Evolutionary conservation across 2,113 vertebrate species (phyloP).

Genomic region (Progne subis): DNA sequence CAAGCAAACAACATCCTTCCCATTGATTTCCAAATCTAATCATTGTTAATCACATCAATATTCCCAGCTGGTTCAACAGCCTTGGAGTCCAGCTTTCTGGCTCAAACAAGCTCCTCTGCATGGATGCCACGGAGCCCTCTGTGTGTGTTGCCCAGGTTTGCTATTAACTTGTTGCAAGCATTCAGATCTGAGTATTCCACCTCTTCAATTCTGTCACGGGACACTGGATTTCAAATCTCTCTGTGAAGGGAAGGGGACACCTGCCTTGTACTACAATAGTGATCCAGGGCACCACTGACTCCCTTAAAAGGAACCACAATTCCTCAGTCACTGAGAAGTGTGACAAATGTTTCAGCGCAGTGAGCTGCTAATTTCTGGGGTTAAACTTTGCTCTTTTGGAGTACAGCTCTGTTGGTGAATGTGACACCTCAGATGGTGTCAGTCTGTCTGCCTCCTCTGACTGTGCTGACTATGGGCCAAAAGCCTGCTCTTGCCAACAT

Average conservation of each 20-base stretch:
- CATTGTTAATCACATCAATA: constrained; percentile 24
- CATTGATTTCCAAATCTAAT: constrained; percentile 59
- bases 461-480: not conserved
- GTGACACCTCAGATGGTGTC: not conserved
- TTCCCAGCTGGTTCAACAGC: not conserved
- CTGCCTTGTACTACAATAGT: not conserved
- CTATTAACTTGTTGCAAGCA: not conserved
- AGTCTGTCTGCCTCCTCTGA: not conserved
- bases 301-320: not conserved
- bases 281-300: not conserved
- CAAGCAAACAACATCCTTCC: not conserved
- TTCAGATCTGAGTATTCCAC: not conserved
- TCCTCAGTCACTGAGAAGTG: rapidly evolving
- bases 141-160: not conserved
- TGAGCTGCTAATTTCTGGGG: not conserved
- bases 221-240: not conserved
- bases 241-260: not conserved
- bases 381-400: not conserved
- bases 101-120: not conserved
- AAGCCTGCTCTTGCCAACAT: not conserved
- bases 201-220: not conserved
- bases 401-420: not conserved
- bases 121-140: not conserved
- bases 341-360: not conserved
- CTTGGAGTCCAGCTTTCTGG: not conserved